Evolutionary conservation across 2,113 vertebrate species (phyloP).

Genomic region (Chascanopsetta lugubris): DNA sequence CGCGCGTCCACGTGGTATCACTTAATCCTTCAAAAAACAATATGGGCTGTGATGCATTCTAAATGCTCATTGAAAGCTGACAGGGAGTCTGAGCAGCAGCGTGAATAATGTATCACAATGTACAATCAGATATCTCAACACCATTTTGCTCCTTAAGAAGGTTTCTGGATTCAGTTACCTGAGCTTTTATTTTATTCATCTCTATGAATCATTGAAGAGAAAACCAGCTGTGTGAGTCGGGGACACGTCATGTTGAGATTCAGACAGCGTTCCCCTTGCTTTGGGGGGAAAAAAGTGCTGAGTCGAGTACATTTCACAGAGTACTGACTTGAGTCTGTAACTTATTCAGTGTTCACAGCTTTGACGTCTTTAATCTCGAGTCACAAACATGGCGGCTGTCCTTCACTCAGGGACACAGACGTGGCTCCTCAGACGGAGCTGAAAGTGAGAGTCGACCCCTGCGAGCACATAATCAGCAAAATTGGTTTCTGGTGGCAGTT

Average conservation of each 20-base stretch:
- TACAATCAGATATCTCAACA: slow-evolving; percentile 74
- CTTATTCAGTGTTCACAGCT: background rate
- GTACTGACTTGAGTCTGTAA: background rate
- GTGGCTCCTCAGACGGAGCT: background rate
- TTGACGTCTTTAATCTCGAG: background rate
- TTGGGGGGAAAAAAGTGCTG: too few species aligned
- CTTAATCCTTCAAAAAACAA: slow-evolving; percentile 48
- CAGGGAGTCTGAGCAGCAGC: slow-evolving; percentile 54
- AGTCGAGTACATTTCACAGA: too few species aligned
- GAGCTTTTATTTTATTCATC: slow-evolving; percentile 31
- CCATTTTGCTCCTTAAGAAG: slow-evolving; percentile 54
- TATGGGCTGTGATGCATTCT: slow-evolving; percentile 54
- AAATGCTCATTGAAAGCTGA: slow-evolving; percentile 60
- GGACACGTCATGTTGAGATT: background rate
- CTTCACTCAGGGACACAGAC: too few species aligned
- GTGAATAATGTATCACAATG: slow-evolving; percentile 71
- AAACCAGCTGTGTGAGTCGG: slow-evolving; percentile 25
- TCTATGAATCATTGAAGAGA: slow-evolving; percentile 59
- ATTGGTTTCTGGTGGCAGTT: slow-evolving; percentile 35
- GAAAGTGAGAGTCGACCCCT: slow-evolving; percentile 16
- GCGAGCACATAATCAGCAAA: slow-evolving; percentile 40
- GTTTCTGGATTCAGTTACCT: slow-evolving; percentile 68
- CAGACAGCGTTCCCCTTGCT: too few species aligned
- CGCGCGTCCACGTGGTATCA: slow-evolving; percentile 12
- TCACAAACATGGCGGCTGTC: too few species aligned